Evolutionary conservation across 2,888 invertebrate genomes (phyloP), one percentile per base, ranked within the genome.

Genomic region (Scaptomyza tumidula): DNA sequence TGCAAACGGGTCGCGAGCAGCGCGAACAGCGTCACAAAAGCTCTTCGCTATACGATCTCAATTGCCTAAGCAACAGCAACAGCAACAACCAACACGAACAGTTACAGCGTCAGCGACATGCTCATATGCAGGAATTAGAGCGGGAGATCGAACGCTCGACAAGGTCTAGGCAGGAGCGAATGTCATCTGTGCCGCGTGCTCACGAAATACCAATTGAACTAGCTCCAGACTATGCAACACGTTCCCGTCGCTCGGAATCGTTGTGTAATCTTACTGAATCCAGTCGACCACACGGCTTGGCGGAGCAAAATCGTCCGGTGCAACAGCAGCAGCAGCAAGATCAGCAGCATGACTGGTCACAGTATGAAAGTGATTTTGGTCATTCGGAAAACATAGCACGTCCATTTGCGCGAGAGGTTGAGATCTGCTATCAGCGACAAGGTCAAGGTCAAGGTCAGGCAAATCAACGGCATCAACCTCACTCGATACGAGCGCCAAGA

Each of bases 281-380:
- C 0, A 31, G 19, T 0, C 55, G 85, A 10, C 89, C 83, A 0
- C 89, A 86, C 41, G 86, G 82, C 46, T 78, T 80, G 0, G 73
- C 66, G 11, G 87, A 85, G 7, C 48, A 78, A 55, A 41, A 80
- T 43, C 59, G 56, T 0, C 55, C 19, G 14, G 45, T 1, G 14
- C 39, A 7, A 39, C n/a, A 37, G 3, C 41, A 41, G 27, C 55
- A 39, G 31, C 57, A 54, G 9, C 37, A 13, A n/a, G 31, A 14
- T 7, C 62, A 91, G 50, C 90, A 93, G 49, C 91, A 92, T 29
- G 94, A 94, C 73, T 94, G 94, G 94, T 88, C 93, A 52, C 90
- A 92, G 33, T 91, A 93, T 50, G 93, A 93, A 16, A 91, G 91
- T 44, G 91, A 92, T 37, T 88, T 91, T 59, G 91, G 91, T 16